Percentiles rank a stretch among this genome's conserved stretches.
phyloP scores from a whole-genome alignment of 30 jellyfish, hydroid and myxozoan species.

The Turritopsis rubra region DNA sequence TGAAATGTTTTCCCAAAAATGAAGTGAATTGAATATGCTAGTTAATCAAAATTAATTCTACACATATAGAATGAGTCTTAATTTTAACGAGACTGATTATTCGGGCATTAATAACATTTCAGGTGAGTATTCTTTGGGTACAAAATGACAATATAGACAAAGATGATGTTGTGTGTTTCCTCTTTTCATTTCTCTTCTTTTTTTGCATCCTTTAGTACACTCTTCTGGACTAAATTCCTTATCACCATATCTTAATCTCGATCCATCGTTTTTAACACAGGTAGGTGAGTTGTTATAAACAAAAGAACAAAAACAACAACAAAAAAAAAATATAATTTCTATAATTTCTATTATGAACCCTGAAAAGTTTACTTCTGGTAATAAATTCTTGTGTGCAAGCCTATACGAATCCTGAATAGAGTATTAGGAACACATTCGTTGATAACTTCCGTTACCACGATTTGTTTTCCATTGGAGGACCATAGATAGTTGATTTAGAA shows the following conservation, averaged over 20 bases:
- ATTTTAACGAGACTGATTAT: neutral
- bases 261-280: conserved; percentile 76
- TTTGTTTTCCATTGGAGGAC: too few relatives aligned
- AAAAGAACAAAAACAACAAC: neutral
- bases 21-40: neutral
- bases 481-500: too few relatives aligned
- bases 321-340: too few relatives aligned
- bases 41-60: neutral
- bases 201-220: conserved; percentile 45
- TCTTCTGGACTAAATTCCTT: conserved; percentile 74
- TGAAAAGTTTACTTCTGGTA: too few relatives aligned
- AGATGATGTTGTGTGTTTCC: neutral
- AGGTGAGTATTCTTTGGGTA: neutral
- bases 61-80: neutral
- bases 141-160: neutral
- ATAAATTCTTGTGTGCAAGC: too few relatives aligned
- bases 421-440: too few relatives aligned
- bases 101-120: conserved; percentile 16
- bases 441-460: too few relatives aligned
- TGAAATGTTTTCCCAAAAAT: neutral
- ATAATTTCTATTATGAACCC: too few relatives aligned
- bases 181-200: neutral
- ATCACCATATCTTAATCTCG: conserved; percentile 80
- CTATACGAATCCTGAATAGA: too few relatives aligned
- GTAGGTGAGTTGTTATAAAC: conserved; percentile 25